Percentiles rank a stretch among this genome's conserved stretches.
Evolutionary conservation across 2,113 vertebrate genomes (phyloP).

Genomic region (Pseudonaja textilis): DNA sequence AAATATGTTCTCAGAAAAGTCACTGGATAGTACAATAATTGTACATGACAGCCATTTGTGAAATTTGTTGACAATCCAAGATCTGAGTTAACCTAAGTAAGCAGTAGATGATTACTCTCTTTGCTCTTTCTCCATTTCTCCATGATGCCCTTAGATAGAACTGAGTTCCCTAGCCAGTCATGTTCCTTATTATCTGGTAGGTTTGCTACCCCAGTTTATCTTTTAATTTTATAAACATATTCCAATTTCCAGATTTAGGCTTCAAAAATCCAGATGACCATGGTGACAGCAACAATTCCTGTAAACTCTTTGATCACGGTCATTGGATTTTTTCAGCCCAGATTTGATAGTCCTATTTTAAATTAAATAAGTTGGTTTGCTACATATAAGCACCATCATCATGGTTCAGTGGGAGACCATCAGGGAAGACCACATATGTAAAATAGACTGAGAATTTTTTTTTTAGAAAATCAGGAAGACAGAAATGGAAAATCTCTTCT

Average conservation of each 20-base stretch:
- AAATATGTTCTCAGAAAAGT: not conserved
- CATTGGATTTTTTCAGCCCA: not conserved
- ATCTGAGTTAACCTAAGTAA: not conserved
- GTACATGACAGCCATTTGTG: not conserved
- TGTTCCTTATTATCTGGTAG: not conserved
- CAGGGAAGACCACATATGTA: not conserved
- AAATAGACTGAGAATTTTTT: not conserved
- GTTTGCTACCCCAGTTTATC: not conserved
- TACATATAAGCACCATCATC: not conserved
- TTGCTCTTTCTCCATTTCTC: not conserved
- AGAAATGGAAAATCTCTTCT: not conserved
- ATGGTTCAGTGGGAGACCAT: not conserved
- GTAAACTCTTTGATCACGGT: not conserved
- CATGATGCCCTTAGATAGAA: not conserved
- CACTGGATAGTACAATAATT: not conserved
- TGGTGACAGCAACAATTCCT: not conserved
- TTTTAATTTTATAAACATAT: not conserved
- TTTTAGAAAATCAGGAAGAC: not conserved
- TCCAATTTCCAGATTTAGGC: not conserved
- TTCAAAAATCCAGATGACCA: not conserved
- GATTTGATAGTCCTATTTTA: not conserved
- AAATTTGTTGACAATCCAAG: not conserved
- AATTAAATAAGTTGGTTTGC: not conserved
- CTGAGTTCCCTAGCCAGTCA: not conserved
- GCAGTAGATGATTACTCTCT: not conserved